phyloP scores from a whole-genome alignment of 2,888 invertebrate species.

The Selenia dentaria region DNA sequence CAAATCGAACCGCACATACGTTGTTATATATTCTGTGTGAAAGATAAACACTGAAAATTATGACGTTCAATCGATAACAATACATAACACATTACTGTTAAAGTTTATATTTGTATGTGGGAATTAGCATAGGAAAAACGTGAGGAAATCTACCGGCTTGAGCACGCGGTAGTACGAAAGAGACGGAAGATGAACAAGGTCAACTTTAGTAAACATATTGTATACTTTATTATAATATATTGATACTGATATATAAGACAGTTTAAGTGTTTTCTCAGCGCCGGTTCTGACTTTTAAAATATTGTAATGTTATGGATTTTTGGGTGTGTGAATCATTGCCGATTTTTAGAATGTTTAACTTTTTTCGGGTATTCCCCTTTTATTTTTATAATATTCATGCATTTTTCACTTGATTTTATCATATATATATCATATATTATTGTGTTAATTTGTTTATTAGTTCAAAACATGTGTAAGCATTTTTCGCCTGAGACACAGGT shows the following conservation, averaged over 20 bases:
- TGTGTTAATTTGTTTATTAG: too few relatives aligned
- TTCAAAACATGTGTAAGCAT: too few relatives aligned
- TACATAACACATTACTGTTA: slow-evolving; percentile 40
- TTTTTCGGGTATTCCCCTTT: background rate
- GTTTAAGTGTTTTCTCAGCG: slow-evolving; percentile 27
- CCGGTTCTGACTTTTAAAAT: slow-evolving; percentile 19
- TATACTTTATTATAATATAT: slow-evolving; percentile 29
- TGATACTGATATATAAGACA: slow-evolving; percentile 30
- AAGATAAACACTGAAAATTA: slow-evolving; percentile 71
- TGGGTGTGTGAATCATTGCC: slow-evolving; percentile 1
- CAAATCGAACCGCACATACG: slow-evolving; percentile 31
- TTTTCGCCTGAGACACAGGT: too few relatives aligned
- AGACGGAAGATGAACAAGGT: slow-evolving; percentile 64
- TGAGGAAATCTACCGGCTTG: slow-evolving; percentile 61
- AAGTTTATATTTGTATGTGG: slow-evolving; percentile 42
- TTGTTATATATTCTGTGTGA: slow-evolving; percentile 34
- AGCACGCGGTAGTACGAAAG: slow-evolving; percentile 52
- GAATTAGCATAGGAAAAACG: slow-evolving; percentile 62
- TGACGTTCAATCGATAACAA: slow-evolving; percentile 41
- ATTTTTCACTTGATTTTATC: too few relatives aligned
- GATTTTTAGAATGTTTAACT: background rate
- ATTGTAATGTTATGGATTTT: slow-evolving; percentile 6
- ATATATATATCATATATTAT: too few relatives aligned
- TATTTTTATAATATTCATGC: too few relatives aligned
- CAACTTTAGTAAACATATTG: slow-evolving; percentile 62